A percentile compares a stretch with the other conserved stretches of the same genome.
These are phyloP conservation scores for Torymus texanus DNA, from an alignment of 2,888 invertebrate species.

Conservation along the genomic window DNA sequence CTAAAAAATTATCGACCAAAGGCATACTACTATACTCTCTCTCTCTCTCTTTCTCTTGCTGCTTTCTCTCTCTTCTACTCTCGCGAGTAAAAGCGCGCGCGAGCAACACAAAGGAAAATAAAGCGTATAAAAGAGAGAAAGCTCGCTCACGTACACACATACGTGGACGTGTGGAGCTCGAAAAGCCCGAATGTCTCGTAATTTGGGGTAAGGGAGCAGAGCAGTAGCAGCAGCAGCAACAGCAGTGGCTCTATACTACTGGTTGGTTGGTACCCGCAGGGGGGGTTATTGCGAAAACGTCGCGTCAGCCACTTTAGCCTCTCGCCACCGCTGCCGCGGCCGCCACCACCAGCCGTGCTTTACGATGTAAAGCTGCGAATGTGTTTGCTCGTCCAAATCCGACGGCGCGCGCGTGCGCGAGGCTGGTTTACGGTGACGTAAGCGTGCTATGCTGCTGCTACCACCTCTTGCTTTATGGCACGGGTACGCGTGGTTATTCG, in stretches of 20 bases:
- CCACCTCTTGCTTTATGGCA: slow-evolving; percentile 31
- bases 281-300: slow-evolving; percentile 53
- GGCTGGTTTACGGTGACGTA: slow-evolving; percentile 66
- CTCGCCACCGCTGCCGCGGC: neutral
- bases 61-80: no score
- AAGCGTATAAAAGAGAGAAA: slow-evolving; percentile 36
- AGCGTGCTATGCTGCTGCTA: slow-evolving; percentile 58
- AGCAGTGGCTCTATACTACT: neutral
- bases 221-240: neutral
- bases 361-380: slow-evolving; percentile 66
- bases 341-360: slow-evolving; percentile 56
- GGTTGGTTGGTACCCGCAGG: neutral
- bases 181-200: slow-evolving; percentile 39
- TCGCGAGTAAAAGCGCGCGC: neutral
- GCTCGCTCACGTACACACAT: neutral
- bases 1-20: no score
- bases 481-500: slow-evolving; percentile 24
- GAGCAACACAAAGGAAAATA: slow-evolving; percentile 30
- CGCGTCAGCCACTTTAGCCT: slow-evolving; percentile 55
- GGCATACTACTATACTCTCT: no score
- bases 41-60: no score
- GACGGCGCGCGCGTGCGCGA: slow-evolving; percentile 37
- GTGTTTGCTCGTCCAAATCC: slow-evolving; percentile 68
- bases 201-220: slow-evolving; percentile 33
- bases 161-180: neutral